phyloP scores from a whole-genome alignment of 1,140 invertebrate genomes.

The Rhynchophorus ferrugineus region DNA sequence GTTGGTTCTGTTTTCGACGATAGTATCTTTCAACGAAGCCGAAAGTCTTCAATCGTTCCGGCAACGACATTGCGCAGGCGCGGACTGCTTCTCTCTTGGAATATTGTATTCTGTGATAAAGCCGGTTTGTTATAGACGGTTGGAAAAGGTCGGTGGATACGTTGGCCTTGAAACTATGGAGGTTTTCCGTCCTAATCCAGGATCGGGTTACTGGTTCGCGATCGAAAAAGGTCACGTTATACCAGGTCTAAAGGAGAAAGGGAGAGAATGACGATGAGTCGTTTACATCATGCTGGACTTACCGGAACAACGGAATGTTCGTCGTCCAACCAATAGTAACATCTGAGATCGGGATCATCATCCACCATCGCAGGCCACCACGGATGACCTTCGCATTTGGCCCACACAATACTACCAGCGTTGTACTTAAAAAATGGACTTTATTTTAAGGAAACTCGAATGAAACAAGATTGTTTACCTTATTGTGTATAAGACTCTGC shows the following conservation, averaged over 20 bases:
- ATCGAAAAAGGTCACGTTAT: constrained; percentile 21
- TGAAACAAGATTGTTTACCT: neutral
- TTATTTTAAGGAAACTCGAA: neutral
- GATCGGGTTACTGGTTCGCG: constrained; percentile 8
- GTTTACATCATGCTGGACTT: neutral
- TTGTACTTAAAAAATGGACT: constrained; percentile 38
- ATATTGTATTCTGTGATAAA: constrained; percentile 4
- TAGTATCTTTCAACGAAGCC: constrained; percentile 13
- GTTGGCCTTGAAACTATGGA: constrained; percentile 11
- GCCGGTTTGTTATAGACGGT: neutral
- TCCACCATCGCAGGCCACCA: constrained; percentile 71
- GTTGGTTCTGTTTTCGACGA: too few species aligned
- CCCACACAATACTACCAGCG: constrained; percentile 60
- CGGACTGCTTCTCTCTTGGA: constrained; percentile 6
- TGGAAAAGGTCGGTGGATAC: neutral
- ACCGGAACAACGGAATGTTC: constrained; percentile 16
- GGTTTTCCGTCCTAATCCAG: constrained; percentile 8
- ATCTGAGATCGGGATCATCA: constrained; percentile 55
- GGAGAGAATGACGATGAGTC: neutral
- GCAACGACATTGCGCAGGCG: constrained; percentile 5
- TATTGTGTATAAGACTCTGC: constrained; percentile 49
- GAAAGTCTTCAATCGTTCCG: constrained; percentile 11
- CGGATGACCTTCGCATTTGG: constrained; percentile 51
- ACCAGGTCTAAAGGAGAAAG: constrained; percentile 13
- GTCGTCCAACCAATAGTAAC: constrained; percentile 50